Percentiles rank a stretch among this genome's conserved stretches.
phyloP scores from a whole-genome alignment of 2,888 invertebrate genomes.

The Microctonus aethiopoides region DNA sequence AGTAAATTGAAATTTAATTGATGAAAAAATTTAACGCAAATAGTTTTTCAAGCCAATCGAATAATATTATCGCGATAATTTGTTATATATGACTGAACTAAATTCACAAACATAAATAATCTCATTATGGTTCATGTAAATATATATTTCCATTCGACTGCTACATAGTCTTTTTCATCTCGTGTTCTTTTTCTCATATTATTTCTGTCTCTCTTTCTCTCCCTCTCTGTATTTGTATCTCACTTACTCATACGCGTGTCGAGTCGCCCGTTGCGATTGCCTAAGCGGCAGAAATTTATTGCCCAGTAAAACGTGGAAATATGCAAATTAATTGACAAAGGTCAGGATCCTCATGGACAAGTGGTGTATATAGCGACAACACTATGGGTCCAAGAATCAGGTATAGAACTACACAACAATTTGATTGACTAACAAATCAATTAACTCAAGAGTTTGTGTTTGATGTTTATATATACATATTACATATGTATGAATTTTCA shows the following conservation, averaged over 20 bases:
- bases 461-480: constrained; percentile 32
- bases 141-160: background rate
- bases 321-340: constrained; percentile 63
- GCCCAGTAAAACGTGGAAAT: constrained; percentile 61
- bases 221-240: constrained; percentile 29
- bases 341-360: constrained; percentile 58
- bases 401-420: constrained; percentile 26
- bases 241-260: constrained; percentile 45
- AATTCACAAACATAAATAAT: background rate
- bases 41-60: no score
- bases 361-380: constrained; percentile 22
- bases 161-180: constrained; percentile 42
- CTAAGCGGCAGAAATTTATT: constrained; percentile 62
- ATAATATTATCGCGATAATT: background rate
- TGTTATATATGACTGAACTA: background rate
- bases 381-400: constrained; percentile 18
- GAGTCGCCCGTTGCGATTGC: constrained; percentile 56
- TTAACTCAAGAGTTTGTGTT: constrained; percentile 39
- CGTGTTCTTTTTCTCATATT: constrained; percentile 46
- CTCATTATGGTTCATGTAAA: background rate
- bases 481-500: background rate
- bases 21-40: no score
- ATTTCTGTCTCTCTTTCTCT: constrained; percentile 42
- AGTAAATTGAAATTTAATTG: background rate
- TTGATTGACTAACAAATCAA: constrained; percentile 45